Percentiles rank a stretch among this genome's conserved stretches.
Evolutionary conservation across 2,888 invertebrate genomes (phyloP).

Genomic region (Drosophila prolongata): DNA sequence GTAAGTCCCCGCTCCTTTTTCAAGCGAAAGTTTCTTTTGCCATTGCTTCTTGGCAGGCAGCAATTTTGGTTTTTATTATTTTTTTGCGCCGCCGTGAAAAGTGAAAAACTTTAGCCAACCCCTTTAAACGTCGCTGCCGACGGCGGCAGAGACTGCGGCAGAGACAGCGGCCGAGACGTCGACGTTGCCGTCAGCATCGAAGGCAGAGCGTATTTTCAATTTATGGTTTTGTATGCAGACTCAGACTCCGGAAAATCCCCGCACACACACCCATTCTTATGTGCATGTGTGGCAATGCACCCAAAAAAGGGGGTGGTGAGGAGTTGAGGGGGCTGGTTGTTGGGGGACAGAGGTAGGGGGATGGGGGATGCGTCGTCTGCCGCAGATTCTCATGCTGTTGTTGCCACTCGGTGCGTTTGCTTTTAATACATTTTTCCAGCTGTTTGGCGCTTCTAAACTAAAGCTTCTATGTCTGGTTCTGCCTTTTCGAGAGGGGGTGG

Average conservation of each 20-base stretch:
- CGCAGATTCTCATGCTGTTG: constrained; percentile 34
- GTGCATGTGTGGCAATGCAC: constrained; percentile 66
- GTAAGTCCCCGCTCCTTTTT: constrained; percentile 42
- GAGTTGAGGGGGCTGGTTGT: constrained; percentile 7
- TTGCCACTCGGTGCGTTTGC: constrained; percentile 61
- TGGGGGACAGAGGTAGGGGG: background rate
- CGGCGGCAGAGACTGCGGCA: constrained; percentile 10
- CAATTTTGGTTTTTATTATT: constrained; percentile 59
- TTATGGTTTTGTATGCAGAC: constrained; percentile 72
- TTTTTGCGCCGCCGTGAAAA: constrained; percentile 63
- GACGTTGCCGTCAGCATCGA: constrained; percentile 48
- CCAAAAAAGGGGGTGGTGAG: constrained; percentile 33
- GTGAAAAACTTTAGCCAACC: constrained; percentile 73
- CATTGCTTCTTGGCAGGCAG: constrained; percentile 41
- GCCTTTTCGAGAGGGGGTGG: constrained; percentile 13
- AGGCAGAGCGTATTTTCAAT: constrained; percentile 70
- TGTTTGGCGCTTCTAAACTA: constrained; percentile 67
- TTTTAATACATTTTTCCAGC: constrained; percentile 74
- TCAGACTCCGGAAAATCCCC: constrained; percentile 43
- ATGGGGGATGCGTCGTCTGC: constrained; percentile 23
- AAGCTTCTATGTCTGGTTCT: constrained; percentile 60
- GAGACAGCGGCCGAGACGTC: constrained; percentile 21
- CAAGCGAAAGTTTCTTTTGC: constrained; percentile 71
- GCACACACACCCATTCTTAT: constrained; percentile 18
- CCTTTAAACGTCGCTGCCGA: constrained; percentile 50